A percentile compares a stretch with the other conserved stretches of the same genome.
Evolutionary conservation across 2,797 vertebrate species (phyloP).

Genomic region (Anguilla marmorata): DNA sequence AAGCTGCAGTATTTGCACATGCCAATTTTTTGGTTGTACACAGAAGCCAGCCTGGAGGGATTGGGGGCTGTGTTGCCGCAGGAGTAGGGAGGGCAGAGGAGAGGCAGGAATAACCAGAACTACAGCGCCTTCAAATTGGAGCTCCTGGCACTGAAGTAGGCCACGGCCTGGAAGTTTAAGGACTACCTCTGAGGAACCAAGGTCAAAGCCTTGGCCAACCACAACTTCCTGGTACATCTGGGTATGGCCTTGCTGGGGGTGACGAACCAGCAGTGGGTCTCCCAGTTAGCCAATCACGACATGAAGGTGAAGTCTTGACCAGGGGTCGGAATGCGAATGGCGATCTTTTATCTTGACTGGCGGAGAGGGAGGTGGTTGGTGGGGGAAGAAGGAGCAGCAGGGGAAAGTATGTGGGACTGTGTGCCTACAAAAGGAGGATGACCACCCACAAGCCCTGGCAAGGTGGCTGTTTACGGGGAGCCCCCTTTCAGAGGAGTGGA

Average conservation of each 20-base stretch:
- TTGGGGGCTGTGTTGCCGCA: background rate
- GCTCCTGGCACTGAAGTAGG: background rate
- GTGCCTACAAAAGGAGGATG: background rate
- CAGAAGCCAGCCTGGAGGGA: background rate
- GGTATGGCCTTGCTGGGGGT: background rate
- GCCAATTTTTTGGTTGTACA: background rate
- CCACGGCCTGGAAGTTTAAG: background rate
- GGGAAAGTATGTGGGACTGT: background rate
- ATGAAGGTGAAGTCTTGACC: background rate
- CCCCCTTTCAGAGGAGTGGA: no score
- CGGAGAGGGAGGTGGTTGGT: background rate
- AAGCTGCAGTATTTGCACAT: background rate
- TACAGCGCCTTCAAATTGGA: background rate
- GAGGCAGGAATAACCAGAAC: background rate
- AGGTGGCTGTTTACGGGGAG: no score
- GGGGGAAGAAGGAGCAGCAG: no score
- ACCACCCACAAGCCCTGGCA: no score
- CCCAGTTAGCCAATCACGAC: background rate
- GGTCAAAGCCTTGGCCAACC: background rate
- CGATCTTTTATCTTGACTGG: background rate
- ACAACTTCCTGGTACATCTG: constrained; percentile 1
- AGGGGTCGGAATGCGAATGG: background rate
- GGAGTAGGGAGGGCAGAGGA: background rate
- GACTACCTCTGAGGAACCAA: background rate
- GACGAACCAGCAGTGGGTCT: background rate